Evolutionary conservation across 2,797 vertebrate genomes (phyloP).

Genomic region (Echeneis naucrates): DNA sequence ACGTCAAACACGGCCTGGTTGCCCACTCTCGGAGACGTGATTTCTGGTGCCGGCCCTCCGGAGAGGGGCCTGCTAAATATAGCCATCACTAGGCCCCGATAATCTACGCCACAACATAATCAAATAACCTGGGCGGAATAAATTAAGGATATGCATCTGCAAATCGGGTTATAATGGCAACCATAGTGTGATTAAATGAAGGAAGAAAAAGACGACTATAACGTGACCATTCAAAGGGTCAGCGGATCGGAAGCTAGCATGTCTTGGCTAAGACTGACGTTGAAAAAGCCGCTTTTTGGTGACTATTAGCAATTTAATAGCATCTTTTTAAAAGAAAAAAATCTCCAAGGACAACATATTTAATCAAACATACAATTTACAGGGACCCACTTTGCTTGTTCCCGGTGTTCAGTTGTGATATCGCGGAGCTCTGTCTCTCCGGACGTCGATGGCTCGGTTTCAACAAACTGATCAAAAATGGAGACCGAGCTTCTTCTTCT

Average conservation of each 20-base stretch:
- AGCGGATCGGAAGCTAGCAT: conserved; percentile 38
- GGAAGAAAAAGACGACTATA: accelerated
- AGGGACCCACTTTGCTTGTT: conserved; percentile 33
- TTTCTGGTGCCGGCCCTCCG: conserved; percentile 25
- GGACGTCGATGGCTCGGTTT: conserved; percentile 9
- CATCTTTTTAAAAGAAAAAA: neutral
- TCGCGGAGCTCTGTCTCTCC: neutral
- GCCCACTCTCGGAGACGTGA: conserved; percentile 17
- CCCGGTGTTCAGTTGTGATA: neutral
- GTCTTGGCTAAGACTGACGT: conserved; percentile 23
- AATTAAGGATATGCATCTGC: too few relatives aligned
- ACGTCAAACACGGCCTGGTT: neutral
- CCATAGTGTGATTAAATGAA: accelerated
- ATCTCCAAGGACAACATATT: accelerated
- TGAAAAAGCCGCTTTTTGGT: neutral
- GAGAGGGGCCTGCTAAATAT: conserved; percentile 34
- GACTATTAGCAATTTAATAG: neutral
- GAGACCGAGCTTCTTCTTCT: conserved; percentile 34
- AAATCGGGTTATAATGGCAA: accelerated
- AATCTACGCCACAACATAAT: conserved; percentile 54
- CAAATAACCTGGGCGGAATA: accelerated
- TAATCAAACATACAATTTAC: neutral
- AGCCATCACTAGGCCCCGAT: conserved; percentile 48
- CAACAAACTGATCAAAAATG: conserved; percentile 48
- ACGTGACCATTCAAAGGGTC: neutral